Base-by-base conservation (phyloP, 2,888 invertebrate genomes). In the Malachius bipustulatus region DNA sequence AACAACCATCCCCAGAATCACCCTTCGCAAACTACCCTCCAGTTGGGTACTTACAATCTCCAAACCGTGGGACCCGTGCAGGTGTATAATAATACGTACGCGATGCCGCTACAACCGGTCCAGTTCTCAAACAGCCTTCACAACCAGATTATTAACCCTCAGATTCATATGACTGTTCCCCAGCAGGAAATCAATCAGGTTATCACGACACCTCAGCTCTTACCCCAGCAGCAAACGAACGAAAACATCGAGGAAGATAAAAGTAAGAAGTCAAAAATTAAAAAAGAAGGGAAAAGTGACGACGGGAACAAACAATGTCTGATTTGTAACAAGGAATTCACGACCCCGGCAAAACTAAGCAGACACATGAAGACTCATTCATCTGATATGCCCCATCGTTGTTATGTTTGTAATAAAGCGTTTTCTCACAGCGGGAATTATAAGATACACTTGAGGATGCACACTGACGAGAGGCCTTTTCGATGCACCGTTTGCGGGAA, bases 391-490 rank as follows among this genome's bases (percentile, higher is more conserved):
- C 62, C 63, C 4, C 61, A 62, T 42, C 61, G 63, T 38, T 65
- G 65, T 48, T 57, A 58, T 43, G 47, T 57, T 26, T 65, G 65
- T 43, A 57, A 51, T 39, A 64, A 64, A 41, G 59, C 59, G 4
- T 64, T 65, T 49, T 55, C 62, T 13, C 63, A 64, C 43, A 60
- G 62, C 31, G 64, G 65, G 2, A 65, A 65, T 46, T 64, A 54
- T 41, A 65, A 63, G 45, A 62, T 63, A 35, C 62, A 63, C 46
- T 45, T 62, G 32, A 44, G 62, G 30, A 62, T 60, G 56, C 62
- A 63, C 38, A 62, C 58, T 12, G 57, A 62, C 34, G 63, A 64
- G 40, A 52, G 62, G 38, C 65, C 65, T 3, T 65, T 60, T 46
- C 50, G 55, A 16, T 67, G 67, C 47, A 51, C 56, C 2, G 56